Conservation (phyloP, 2,113 vertebrate species). For the Podarcis muralis region DNA sequence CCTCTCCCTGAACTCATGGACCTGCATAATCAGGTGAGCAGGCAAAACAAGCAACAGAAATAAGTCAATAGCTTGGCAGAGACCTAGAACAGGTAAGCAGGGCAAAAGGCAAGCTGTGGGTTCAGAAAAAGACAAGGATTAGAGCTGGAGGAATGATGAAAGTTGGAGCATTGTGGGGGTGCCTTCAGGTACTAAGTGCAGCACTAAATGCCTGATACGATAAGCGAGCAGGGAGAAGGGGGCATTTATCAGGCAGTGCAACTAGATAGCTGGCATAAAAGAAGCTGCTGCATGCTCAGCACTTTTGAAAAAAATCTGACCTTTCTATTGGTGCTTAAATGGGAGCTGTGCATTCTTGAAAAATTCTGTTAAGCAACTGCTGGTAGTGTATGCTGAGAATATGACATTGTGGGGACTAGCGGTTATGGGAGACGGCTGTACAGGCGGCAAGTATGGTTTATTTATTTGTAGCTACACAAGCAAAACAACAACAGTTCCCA, state of each 20-base stretch:
- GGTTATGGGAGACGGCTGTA: not conserved
- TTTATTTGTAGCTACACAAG: not conserved
- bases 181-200: not conserved
- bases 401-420: not conserved
- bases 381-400: constrained; percentile 6
- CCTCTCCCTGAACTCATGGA: not conserved
- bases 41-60: not conserved
- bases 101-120: too few relatives aligned
- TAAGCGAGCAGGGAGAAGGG: not conserved
- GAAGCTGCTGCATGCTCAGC: constrained; percentile 14
- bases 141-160: not conserved
- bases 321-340: constrained; percentile 1
- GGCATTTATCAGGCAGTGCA: not conserved
- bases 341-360: constrained; percentile 19
- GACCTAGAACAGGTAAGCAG: not conserved
- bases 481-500: not conserved
- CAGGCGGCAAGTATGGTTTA: not conserved
- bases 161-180: not conserved
- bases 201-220: not conserved
- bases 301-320: not conserved
- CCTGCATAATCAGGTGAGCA: not conserved
- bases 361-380: constrained; percentile 25
- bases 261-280: constrained; percentile 14
- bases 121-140: not conserved
- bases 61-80: not conserved